Base-by-base conservation (phyloP, 2,888 invertebrate genomes). In the Plagodis pulveraria region DNA sequence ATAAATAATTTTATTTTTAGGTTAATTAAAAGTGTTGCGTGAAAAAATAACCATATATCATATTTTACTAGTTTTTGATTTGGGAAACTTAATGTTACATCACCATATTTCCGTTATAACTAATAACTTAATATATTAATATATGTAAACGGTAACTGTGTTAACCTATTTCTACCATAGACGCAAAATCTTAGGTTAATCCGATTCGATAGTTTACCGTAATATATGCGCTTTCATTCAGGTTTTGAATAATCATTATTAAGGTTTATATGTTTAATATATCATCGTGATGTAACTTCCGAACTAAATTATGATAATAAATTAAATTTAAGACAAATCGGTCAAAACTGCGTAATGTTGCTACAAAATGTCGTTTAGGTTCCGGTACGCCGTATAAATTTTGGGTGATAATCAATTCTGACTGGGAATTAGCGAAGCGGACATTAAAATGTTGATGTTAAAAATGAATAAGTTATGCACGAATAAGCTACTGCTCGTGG, bases 141-240 rank as follows among this genome's bases (percentile, higher is more conserved):
- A 22, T 22, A 22, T 22, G 22, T 22, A 22, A 22, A 22, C 22
- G 4, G 22, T 36, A 36, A 36, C 36, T 8, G 9, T 36, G 6
- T 36, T 36, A 9, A 36, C 10, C 8, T 40, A 40, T 40, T 40
- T 49, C 32, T n/a, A 10, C n/a, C 9, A n/a, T 41, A 45, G 36
- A 48, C 48, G 10, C 6, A 58, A 40, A 54, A 58, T 8, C 12
- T 1, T 32, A n/a, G 10, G 42, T 1, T 32, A n/a, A 9, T 46
- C 40, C 36, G 9, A 6, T 36, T 33, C 35, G 32, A 45, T 12
- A 36, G 46, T 59, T 43, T 46, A 34, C 7, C 54, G 50, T 10
- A 12, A 5, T 6, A 12, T 41, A 50, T 54, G 50, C 58, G 54
- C 58, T 59, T 59, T 59, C 58, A 59, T 59, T 56, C 52, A 62